A percentile compares a stretch with the other conserved stretches of the same genome.
Conservation (phyloP, 2,113 vertebrate genomes). For the Anguilla rostrata region DNA sequence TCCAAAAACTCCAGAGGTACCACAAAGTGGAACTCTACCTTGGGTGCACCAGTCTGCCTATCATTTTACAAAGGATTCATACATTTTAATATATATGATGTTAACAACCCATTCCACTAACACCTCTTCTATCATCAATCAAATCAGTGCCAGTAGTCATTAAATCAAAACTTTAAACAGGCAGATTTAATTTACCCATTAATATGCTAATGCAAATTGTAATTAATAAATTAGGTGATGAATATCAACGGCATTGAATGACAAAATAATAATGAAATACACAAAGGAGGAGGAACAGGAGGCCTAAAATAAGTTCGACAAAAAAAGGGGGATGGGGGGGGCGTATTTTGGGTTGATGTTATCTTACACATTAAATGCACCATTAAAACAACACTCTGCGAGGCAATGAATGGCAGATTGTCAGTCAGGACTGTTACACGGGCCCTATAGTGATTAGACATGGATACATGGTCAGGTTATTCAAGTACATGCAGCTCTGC, state of each 20-base stretch:
- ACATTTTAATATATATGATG: background rate
- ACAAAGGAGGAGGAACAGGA: conserved; percentile 60
- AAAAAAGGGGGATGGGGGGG: no score
- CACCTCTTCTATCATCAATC: conserved; percentile 64
- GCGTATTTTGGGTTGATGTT: no score
- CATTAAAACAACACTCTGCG: background rate
- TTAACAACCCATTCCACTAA: conserved; percentile 21
- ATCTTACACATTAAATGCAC: background rate
- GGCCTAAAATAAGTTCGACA: conserved; percentile 60
- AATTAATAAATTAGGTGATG: conserved; percentile 83
- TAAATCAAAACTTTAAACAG: conserved; percentile 77
- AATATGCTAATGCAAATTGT: conserved; percentile 84
- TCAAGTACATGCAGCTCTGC: background rate
- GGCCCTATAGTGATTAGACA: background rate
- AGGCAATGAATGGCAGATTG: no score
- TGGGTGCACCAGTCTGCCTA: no score
- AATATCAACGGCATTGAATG: conserved; percentile 76
- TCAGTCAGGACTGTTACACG: background rate
- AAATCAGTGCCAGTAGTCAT: conserved; percentile 73
- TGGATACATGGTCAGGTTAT: background rate
- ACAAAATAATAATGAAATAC: conserved; percentile 77
- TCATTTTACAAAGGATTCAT: background rate
- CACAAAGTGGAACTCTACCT: no score
- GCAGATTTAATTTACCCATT: conserved; percentile 84
- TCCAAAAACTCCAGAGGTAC: background rate